A percentile compares a stretch with the other conserved stretches of the same genome.
Evolutionary conservation across 2,888 invertebrate genomes (phyloP).

Genomic region (Muschampia plurimacula): DNA sequence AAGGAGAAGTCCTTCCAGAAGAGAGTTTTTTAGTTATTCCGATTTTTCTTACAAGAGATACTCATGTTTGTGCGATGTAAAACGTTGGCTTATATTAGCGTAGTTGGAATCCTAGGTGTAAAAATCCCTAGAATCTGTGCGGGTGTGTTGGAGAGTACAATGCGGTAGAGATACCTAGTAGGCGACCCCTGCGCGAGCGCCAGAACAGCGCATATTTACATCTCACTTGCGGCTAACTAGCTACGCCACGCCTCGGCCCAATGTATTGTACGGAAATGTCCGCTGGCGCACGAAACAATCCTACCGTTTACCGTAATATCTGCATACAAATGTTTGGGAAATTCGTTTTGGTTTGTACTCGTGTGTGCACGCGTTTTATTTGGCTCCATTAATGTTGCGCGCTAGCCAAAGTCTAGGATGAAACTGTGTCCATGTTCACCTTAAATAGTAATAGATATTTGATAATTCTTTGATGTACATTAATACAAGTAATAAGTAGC

Average conservation of each 20-base stretch:
- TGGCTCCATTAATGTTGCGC: conserved; percentile 10
- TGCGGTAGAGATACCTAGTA: conserved; percentile 56
- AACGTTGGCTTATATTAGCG: neutral
- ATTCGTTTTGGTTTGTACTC: conserved; percentile 57
- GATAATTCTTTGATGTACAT: too few relatives aligned
- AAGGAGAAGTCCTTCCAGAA: too few relatives aligned
- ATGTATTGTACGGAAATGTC: conserved; percentile 81
- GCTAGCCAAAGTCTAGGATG: neutral
- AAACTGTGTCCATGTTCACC: conserved; percentile 7
- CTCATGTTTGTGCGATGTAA: neutral
- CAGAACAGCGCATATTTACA: conserved; percentile 57
- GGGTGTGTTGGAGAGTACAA: conserved; percentile 50
- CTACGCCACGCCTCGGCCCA: conserved; percentile 60
- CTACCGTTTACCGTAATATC: conserved; percentile 73
- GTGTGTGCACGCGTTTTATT: conserved; percentile 46
- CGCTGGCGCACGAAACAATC: conserved; percentile 72
- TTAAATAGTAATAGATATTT: neutral
- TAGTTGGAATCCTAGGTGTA: conserved; percentile 19
- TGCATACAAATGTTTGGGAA: conserved; percentile 77
- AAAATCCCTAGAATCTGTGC: conserved; percentile 43
- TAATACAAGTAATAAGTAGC: too few relatives aligned
- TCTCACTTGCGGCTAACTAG: conserved; percentile 66
- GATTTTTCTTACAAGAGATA: neutral
- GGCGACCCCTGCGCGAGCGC: conserved; percentile 54
- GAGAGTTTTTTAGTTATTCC: neutral